Base-by-base conservation (phyloP, 2,888 invertebrate genomes). In the Automeris io region DNA sequence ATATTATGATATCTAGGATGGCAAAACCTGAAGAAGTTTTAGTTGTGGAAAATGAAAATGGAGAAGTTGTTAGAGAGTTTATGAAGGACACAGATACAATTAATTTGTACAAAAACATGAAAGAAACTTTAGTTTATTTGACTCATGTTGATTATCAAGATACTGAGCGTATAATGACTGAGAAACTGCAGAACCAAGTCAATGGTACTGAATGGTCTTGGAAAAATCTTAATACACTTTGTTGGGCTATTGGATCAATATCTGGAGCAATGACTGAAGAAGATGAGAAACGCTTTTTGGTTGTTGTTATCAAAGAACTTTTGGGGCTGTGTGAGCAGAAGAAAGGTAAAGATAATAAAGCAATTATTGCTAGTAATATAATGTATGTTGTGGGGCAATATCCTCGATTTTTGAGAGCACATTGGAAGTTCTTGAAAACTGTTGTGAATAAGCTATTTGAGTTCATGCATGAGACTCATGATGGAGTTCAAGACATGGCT, bases 331-430 rank as follows among this genome's bases (percentile, higher is more conserved):
- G 99, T 81, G 98, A 98, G 73, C 99, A 99, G 79, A 99, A 99
- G 76, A 94, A 99, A 57, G 92, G 98, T 36, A 99, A 99, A 88
- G 99, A 99, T 86, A 99, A 99, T 85, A 99, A 99, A 85, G 99
- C 99, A 41, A 99, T 99, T 53, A 98, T 99, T 65, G 99, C 99
- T 9, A 98, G 98, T 49, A 99, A 99, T 85, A 99, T 99, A 48
- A 99, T 99, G 99, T 99, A 99, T 83, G 99, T 99, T 42, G 99
- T 99, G 37, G 99, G 99, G 2, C 99, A 99, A 77, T 99, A 99
- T 86, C 99, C 99, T 31, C 88, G 99, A 42, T 99, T 99, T 86
- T 88, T 99, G 45, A 90, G 98, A 57, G 98, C 98, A n/a, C 99
- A 99, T 80, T 99, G 99, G 99, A 97, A 98, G 74, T 99, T 99